Evolutionary conservation across 1,140 invertebrate genomes (phyloP), one percentile per base, ranked within the genome.

Genomic region (Chionoecetes opilio): DNA sequence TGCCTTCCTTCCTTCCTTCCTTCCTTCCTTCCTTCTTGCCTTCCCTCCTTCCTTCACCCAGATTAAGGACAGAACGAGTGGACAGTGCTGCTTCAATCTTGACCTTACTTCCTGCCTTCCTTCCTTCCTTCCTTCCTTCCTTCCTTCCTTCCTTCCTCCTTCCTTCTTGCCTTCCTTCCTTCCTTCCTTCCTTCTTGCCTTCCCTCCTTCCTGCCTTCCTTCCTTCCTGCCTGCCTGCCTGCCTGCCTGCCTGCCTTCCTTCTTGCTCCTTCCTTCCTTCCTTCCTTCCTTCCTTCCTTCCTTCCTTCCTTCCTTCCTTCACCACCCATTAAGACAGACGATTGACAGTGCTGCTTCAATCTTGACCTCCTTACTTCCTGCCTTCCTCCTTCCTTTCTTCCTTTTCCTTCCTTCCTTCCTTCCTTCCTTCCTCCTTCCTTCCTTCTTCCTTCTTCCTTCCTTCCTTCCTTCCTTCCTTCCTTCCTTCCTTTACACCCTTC

Each of bases 301-400:
- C 84, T 85, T 85, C 29, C 31, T 85, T 85, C 84, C 84, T 85
- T 85, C 84, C 26, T 85, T 85, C 84, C 84, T 31, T 85, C 84
- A 84, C 14, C n/a, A n/a, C n/a, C n/a, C n/a, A n/a, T n/a, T n/a
- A n/a, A n/a, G n/a, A n/a, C n/a, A n/a, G n/a, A n/a, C n/a, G n/a
- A n/a, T n/a, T n/a, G 21, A 53, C 21, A 53, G 46, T 53, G 46
- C 11, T 53, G 46, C 46, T 35, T 9, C 82, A 6, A 8, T 85
- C 32, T 26, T 85, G 5, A 8, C 82, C 82, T n/a, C n/a, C n/a
- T 85, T 85, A 6, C n/a, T 31, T 34, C 9, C 32, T 85, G 5
- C 26, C 82, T 34, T 85, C 26, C n/a, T 31, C 26, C 82, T 85
- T 34, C 26, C 82, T 85, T 34, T 85, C 32, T 34, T 34, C 26